Percentiles rank a stretch among this genome's conserved stretches.
Conservation (phyloP, 2,888 invertebrate genomes). For the Ischnura elegans region DNA sequence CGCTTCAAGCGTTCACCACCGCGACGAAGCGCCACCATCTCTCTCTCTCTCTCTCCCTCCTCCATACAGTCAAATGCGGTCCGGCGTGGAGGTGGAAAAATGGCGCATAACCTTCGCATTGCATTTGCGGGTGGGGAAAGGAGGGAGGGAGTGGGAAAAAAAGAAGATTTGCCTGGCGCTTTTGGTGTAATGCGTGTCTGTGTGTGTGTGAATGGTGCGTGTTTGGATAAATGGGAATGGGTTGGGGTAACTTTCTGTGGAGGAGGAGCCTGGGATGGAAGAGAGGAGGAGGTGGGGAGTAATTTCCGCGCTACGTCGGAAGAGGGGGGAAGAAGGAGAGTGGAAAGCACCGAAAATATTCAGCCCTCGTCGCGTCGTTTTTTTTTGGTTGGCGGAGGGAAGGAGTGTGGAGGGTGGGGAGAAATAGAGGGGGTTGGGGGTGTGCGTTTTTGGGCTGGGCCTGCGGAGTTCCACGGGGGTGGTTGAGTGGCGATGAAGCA, state of each 20-base stretch:
- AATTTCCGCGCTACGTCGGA: slow-evolving; percentile 4
- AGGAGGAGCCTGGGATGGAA: not conserved
- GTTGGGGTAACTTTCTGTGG: not conserved
- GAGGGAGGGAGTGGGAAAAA: not conserved
- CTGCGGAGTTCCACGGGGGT: not conserved
- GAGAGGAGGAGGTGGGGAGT: slow-evolving; percentile 8
- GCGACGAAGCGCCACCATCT: not conserved
- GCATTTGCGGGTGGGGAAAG: not conserved
- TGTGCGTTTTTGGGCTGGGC: no score
- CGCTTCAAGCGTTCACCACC: not conserved
- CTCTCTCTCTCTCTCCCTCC: not conserved
- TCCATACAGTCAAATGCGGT: not conserved
- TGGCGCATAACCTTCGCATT: slow-evolving; percentile 15
- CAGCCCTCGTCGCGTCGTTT: slow-evolving; percentile 40
- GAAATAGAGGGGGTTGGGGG: no score
- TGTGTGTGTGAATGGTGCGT: not conserved
- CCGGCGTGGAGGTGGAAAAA: not conserved
- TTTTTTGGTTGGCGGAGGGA: not conserved
- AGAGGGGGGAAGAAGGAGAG: not conserved
- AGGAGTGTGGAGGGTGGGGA: no score
- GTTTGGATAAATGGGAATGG: not conserved
- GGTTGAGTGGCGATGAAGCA: not conserved
- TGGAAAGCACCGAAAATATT: slow-evolving; percentile 29
- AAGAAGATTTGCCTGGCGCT: no score
- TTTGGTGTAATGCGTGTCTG: not conserved